Conservation (phyloP, 2,797 vertebrate species). For the Hydrophis major region DNA sequence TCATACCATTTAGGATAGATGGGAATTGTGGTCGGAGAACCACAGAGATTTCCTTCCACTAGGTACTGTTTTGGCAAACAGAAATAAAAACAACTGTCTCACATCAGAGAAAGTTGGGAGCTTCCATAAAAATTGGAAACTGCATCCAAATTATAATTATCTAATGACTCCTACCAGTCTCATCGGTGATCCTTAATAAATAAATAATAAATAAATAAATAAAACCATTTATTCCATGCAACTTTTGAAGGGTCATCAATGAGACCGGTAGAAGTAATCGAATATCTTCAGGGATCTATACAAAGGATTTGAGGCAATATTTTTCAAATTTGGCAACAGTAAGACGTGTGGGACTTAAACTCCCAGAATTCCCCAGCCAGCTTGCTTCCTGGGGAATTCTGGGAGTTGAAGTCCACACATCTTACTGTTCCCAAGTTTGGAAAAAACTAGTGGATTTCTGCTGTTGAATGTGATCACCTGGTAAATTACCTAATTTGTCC, state of each 20-base stretch:
- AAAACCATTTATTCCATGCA: not conserved
- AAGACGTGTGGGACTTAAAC: not conserved
- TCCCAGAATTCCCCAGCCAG: not conserved
- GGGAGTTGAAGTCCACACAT: not conserved
- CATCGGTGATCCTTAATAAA: too few relatives aligned
- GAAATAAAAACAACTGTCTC: not conserved
- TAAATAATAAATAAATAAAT: too few relatives aligned
- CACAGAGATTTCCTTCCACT: not conserved
- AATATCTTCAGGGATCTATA: not conserved
- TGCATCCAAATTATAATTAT: too few relatives aligned
- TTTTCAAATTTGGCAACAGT: not conserved
- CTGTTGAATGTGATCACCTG: too few relatives aligned
- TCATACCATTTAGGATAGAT: not conserved
- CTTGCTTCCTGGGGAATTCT: not conserved
- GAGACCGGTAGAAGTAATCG: not conserved
- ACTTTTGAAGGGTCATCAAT: not conserved
- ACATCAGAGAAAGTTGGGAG: too few relatives aligned
- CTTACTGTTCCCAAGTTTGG: not conserved
- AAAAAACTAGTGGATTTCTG: not conserved
- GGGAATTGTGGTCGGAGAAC: not conserved
- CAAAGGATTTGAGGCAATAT: not conserved
- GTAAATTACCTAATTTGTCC: not conserved
- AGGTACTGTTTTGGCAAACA: not conserved
- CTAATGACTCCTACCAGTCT: too few relatives aligned
- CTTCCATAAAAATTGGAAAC: rapidly evolving